Conservation (phyloP, 2,888 invertebrate species). For the Trisateles emortualis region DNA sequence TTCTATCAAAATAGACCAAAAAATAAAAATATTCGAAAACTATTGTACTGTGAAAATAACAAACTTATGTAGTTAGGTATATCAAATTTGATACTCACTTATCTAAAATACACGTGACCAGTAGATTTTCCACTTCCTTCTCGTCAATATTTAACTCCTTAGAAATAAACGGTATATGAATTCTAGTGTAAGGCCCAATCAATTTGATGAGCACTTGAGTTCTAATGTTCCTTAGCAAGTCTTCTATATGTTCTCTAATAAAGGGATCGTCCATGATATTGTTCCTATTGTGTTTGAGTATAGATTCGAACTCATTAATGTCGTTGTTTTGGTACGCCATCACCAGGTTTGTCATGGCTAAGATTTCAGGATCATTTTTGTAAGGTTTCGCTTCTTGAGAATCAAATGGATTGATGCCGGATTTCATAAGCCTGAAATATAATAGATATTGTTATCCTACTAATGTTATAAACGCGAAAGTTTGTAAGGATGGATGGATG, state of each 20-base stretch:
- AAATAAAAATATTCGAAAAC: too few relatives aligned
- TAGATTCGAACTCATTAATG: conserved; percentile 98
- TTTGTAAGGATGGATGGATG: too few relatives aligned
- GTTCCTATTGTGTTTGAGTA: conserved; percentile 94
- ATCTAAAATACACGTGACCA: conserved; percentile 99
- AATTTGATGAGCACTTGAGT: conserved; percentile 99
- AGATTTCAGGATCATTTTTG: conserved; percentile 99
- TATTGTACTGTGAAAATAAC: too few relatives aligned
- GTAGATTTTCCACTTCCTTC: conserved; percentile 97
- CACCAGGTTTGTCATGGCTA: conserved; percentile 99
- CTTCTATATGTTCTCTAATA: conserved; percentile 99
- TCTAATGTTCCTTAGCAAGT: conserved; percentile 97
- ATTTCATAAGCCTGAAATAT: conserved; percentile 96
- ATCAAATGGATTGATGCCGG: conserved; percentile 99
- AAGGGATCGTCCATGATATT: conserved; percentile 99
- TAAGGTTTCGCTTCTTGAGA: conserved; percentile 99
- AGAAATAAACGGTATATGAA: conserved; percentile 99
- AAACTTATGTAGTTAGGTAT: not conserved
- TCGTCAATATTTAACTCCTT: conserved; percentile 97
- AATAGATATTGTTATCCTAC: not conserved
- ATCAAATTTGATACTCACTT: conserved; percentile 89
- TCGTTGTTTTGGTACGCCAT: conserved; percentile 99
- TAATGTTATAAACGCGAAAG: too few relatives aligned
- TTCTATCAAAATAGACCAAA: too few relatives aligned
- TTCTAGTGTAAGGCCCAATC: conserved; percentile 98